phyloP scores from a whole-genome alignment of 2,113 vertebrate species.

The Scytalopus superciliaris region DNA sequence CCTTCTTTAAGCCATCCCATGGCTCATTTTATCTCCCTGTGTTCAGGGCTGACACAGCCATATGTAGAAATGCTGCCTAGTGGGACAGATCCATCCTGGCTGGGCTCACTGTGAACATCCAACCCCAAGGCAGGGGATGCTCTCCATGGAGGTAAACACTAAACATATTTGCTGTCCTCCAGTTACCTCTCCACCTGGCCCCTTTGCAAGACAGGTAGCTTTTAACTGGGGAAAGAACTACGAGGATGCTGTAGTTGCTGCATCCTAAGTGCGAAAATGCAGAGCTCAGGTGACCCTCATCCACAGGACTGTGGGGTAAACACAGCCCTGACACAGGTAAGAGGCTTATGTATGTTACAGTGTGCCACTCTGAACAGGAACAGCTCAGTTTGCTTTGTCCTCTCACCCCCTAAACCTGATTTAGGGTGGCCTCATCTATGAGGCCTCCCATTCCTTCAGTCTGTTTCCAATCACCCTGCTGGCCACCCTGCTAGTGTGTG shows the following conservation, averaged over 20 bases:
- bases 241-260: neutral
- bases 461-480: neutral
- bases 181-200: neutral
- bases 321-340: neutral
- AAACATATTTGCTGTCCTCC: neutral
- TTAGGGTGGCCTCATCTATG: neutral
- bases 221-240: neutral
- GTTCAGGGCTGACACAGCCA: neutral
- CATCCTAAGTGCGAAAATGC: neutral
- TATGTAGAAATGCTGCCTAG: neutral
- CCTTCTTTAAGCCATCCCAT: neutral
- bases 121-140: neutral
- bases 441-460: neutral
- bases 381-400: neutral
- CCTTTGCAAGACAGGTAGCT: neutral
- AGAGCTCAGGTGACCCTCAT: neutral
- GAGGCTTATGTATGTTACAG: neutral
- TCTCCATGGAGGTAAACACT: neutral
- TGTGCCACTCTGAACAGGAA: neutral
- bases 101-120: accelerated
- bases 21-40: accelerated
- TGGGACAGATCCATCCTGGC: neutral
- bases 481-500: neutral
- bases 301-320: neutral
- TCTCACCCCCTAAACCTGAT: neutral